These are phyloP conservation scores for Buphagus erythrorhynchus DNA, from an alignment of 2,797 vertebrate species.

Conservation along the genomic window DNA sequence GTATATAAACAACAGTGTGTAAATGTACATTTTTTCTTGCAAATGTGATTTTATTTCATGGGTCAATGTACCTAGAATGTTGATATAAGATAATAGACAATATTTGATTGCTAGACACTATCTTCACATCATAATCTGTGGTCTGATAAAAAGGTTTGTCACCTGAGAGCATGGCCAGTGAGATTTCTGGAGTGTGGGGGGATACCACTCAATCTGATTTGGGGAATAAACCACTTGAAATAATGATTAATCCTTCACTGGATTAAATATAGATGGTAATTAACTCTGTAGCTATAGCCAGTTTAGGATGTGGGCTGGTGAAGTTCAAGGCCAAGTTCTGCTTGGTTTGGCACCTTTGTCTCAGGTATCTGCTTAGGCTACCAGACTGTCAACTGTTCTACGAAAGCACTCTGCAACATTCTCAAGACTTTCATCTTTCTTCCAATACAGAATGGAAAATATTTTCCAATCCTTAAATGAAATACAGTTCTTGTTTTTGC, in stretches of 20 bases:
- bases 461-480: not conserved
- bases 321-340: not conserved
- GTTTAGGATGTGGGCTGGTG: not conserved
- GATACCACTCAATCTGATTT: not conserved
- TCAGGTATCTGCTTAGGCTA: not conserved
- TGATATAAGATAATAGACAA: not conserved
- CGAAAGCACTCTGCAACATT: not conserved
- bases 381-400: not conserved
- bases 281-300: not conserved
- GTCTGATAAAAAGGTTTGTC: not conserved
- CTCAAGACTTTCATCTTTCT: not conserved
- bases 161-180: not conserved
- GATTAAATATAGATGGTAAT: accelerated
- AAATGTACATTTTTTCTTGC: not conserved
- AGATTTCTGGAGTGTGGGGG: not conserved
- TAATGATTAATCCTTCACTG: not conserved
- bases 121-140: not conserved
- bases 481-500: not conserved
- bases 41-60: not conserved
- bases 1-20: not conserved
- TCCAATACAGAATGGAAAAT: not conserved
- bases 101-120: not conserved
- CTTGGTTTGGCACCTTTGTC: not conserved
- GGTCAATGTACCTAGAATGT: not conserved
- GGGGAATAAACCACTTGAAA: not conserved